phyloP scores from a whole-genome alignment of 2,888 invertebrate genomes.

The Maniola hyperantus region DNA sequence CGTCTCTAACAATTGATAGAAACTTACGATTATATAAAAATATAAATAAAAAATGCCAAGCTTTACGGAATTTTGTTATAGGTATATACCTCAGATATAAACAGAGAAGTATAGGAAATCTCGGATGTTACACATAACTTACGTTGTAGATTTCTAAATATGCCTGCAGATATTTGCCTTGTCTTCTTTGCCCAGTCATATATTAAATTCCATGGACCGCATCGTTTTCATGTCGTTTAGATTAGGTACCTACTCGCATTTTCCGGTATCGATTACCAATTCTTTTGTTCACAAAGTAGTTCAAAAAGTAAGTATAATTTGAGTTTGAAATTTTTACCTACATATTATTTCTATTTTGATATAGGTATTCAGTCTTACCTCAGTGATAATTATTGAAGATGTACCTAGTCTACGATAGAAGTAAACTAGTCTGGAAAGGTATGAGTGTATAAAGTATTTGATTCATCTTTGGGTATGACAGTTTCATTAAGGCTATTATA shows the following conservation, averaged over 20 bases:
- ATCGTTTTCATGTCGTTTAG: slow-evolving; percentile 44
- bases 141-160: slow-evolving; percentile 42
- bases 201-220: slow-evolving; percentile 55
- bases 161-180: slow-evolving; percentile 39
- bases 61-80: neutral
- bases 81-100: neutral
- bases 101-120: slow-evolving; percentile 26
- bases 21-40: neutral
- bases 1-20: too few species aligned
- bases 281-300: slow-evolving; percentile 10
- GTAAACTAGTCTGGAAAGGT: too few species aligned
- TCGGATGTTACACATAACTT: slow-evolving; percentile 35
- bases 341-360: too few species aligned
- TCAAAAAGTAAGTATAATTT: too few species aligned
- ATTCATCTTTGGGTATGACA: too few species aligned
- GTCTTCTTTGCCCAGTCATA: slow-evolving; percentile 39
- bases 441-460: too few species aligned
- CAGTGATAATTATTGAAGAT: too few species aligned
- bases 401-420: too few species aligned
- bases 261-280: slow-evolving; percentile 5
- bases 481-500: too few species aligned
- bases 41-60: neutral
- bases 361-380: neutral
- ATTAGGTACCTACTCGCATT: slow-evolving; percentile 12
- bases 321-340: too few species aligned